phyloP scores from a whole-genome alignment of 1,140 invertebrate genomes.

The Lepidostoma basale region DNA sequence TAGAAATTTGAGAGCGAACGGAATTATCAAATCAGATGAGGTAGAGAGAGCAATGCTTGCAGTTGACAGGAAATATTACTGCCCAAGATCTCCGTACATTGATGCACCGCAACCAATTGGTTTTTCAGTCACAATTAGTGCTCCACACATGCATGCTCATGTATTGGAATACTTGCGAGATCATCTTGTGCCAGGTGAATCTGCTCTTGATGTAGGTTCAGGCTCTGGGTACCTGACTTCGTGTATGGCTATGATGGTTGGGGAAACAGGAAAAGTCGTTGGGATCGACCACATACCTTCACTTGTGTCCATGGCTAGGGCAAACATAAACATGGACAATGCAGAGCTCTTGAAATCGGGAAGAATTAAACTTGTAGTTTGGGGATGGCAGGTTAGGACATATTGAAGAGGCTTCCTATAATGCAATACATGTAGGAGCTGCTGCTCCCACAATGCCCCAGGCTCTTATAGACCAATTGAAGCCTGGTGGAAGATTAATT shows the following conservation, averaged over 20 bases:
- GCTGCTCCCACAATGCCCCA: slow-evolving; percentile 81
- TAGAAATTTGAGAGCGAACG: no score
- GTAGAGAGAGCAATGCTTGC: slow-evolving; percentile 85
- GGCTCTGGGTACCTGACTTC: slow-evolving; percentile 95
- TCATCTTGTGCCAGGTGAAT: slow-evolving; percentile 78
- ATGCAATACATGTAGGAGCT: slow-evolving; percentile 95
- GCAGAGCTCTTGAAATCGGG: slow-evolving; percentile 68
- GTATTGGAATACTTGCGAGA: slow-evolving; percentile 88
- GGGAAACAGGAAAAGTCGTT: slow-evolving; percentile 72
- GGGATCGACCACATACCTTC: slow-evolving; percentile 94
- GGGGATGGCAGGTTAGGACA: slow-evolving; percentile 87
- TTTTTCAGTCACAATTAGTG: slow-evolving; percentile 93
- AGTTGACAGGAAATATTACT: slow-evolving; percentile 87
- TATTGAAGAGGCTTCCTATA: slow-evolving; percentile 75
- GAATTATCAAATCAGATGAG: slow-evolving; percentile 77
- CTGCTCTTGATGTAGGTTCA: slow-evolving; percentile 92
- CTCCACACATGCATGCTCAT: slow-evolving; percentile 98
- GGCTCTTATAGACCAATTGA: no score
- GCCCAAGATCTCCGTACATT: slow-evolving; percentile 78
- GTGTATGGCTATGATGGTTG: slow-evolving; percentile 91
- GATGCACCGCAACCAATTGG: slow-evolving; percentile 91
- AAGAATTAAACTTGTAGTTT: slow-evolving; percentile 74
- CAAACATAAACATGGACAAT: slow-evolving; percentile 81
- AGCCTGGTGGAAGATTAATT: no score
- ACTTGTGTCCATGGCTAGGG: slow-evolving; percentile 74